Evolutionary conservation across 2,888 invertebrate species (phyloP), one percentile per base, ranked within the genome.

Genomic region (Dromius quadrimaculatus): DNA sequence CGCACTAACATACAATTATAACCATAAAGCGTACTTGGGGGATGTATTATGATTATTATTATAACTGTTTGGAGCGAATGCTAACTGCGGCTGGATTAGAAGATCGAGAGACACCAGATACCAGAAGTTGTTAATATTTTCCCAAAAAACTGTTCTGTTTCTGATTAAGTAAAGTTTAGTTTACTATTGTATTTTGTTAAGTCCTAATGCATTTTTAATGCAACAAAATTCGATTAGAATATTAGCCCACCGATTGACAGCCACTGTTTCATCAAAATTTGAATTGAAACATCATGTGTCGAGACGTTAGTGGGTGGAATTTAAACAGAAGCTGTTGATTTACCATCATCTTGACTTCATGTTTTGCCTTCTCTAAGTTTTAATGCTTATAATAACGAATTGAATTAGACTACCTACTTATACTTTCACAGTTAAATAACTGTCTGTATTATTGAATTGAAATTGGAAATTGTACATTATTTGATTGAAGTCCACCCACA

Each of bases 1-100:
- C 79, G 75, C 76, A 76, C 77, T 76, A 78, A 76, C 80, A 80
- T 74, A 80, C 80, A 80, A 79, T 80, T 80, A 80, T 79, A 76
- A 73, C 73, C 75, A 80, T 79, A 79, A 80, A 78, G 78, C 59
- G 41, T 36, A 28, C 41, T 13, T 38, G 23, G 54, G 34, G 57
- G 19, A 66, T 41, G 54, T 64, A 64, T 64, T 54, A 66, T 66
- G 47, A 66, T 66, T 47, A 66, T 66, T 66, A 66, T 66, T 66
- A 57, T 66, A 54, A 66, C 66, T 66, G 66, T 54, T 66, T 54
- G 66, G 23, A 63, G 63, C 41, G 45, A 34, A 57, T 59, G 59
- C 36, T 59, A 20, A 36, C 15, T 22, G 22, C 13, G 50, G 50
- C 13, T 54, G 23, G 28, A 54, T n/a, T n/a, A n/a, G n/a, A n/a